Conservation (phyloP, 2,797 vertebrate species). For the Coendou prehensilis region DNA sequence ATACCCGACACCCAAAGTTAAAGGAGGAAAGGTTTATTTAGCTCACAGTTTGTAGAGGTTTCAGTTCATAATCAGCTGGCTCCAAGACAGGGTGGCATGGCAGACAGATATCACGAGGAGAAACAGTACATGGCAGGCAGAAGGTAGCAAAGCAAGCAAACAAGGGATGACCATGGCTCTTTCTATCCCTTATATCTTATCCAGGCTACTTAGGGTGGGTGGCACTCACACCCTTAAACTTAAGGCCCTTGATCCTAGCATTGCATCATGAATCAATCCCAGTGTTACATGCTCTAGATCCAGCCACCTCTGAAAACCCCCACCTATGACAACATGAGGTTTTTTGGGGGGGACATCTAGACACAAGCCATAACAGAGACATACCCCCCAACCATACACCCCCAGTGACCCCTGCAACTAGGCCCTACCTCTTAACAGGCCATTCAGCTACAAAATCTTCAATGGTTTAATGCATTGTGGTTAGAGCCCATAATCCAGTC, state of each 20-base stretch:
- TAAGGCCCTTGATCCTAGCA: neutral
- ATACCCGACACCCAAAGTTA: neutral
- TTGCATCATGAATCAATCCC: neutral
- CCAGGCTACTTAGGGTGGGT: neutral
- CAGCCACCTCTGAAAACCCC: neutral
- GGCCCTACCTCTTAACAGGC: neutral
- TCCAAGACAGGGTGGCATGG: neutral
- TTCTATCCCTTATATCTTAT: neutral
- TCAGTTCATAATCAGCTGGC: neutral
- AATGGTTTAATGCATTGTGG: neutral
- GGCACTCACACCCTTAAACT: neutral
- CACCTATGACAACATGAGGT: neutral
- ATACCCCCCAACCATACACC: neutral
- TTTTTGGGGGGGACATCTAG: neutral
- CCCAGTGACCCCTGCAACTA: neutral
- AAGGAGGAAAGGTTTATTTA: neutral
- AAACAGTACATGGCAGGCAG: neutral
- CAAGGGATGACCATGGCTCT: neutral
- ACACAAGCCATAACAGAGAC: neutral
- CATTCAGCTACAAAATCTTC: neutral
- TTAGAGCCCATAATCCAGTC: neutral
- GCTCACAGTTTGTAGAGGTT: neutral
- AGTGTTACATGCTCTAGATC: neutral
- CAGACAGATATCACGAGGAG: neutral
- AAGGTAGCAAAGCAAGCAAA: neutral